Conservation (phyloP, 2,797 vertebrate genomes). For the Phrynocephalus vlangalii region DNA sequence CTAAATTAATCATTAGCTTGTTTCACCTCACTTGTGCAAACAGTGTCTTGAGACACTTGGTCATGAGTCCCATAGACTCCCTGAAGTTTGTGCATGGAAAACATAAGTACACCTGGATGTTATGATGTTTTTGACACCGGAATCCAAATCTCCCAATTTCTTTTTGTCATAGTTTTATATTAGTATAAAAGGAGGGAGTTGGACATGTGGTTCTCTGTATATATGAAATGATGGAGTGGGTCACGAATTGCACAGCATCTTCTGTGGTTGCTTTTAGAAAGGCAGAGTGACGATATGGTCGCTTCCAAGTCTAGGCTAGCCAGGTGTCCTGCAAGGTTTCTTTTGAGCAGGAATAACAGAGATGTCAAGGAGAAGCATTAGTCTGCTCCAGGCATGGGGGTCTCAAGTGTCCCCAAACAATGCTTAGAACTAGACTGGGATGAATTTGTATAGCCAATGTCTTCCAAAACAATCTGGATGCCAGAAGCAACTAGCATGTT, state of each 20-base stretch:
- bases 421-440: not conserved
- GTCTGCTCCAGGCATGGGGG: no score
- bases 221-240: not conserved
- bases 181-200: not conserved
- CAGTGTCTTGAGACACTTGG: not conserved
- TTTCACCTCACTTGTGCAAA: not conserved
- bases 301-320: not conserved
- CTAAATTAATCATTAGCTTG: not conserved
- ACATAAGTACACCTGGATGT: not conserved
- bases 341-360: not conserved
- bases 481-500: not conserved
- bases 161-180: not conserved
- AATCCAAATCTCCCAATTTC: not conserved
- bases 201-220: not conserved
- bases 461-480: not conserved
- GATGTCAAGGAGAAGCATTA: not conserved
- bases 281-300: not conserved
- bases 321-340: not conserved
- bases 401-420: not conserved
- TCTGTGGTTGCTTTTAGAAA: not conserved
- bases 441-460: not conserved
- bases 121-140: not conserved
- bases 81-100: not conserved
- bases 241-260: not conserved
- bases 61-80: not conserved